A percentile compares a stretch with the other conserved stretches of the same genome.
Conservation (phyloP, 37 sponge, comb jelly and placozoan species). For the Cliona cf. orientalis region DNA sequence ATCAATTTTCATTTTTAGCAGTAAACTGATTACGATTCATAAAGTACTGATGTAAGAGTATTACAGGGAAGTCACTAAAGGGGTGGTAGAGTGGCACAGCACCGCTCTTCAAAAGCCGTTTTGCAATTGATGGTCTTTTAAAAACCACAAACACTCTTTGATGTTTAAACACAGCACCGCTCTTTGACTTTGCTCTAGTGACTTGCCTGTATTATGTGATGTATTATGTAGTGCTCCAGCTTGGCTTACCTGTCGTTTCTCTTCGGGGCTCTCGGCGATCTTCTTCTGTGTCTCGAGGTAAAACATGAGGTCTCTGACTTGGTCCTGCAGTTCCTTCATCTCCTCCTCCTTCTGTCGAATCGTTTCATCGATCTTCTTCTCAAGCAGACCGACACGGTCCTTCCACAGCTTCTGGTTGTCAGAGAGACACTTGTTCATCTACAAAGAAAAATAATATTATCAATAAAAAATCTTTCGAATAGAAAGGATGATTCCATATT, state of each 20-base stretch:
- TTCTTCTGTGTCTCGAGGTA: slow-evolving; percentile 92
- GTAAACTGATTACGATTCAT: neutral
- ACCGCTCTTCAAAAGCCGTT: too few species aligned
- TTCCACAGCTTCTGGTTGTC: slow-evolving; percentile 78
- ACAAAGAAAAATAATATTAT: neutral
- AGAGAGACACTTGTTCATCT: slow-evolving; percentile 89
- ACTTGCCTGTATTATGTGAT: neutral
- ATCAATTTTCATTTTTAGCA: too few species aligned
- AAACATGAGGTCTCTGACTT: slow-evolving; percentile 97
- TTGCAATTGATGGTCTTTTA: neutral
- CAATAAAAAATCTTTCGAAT: neutral
- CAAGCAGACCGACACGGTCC: slow-evolving; percentile 54
- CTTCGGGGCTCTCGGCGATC: slow-evolving; percentile 62
- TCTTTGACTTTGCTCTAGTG: too few species aligned
- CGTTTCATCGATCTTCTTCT: slow-evolving; percentile 60
- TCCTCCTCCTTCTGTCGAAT: slow-evolving; percentile 68
- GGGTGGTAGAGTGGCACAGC: neutral
- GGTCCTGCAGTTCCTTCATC: slow-evolving; percentile 87
- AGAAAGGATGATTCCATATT: neutral
- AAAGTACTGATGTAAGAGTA: neutral
- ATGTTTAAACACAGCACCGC: too few species aligned
- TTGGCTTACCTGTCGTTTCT: slow-evolving; percentile 44
- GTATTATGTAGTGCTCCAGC: neutral
- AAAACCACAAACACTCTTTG: neutral
- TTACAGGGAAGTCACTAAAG: neutral